Base-by-base conservation (phyloP, 1,140 invertebrate species). In the Solenopsis fugax region DNA sequence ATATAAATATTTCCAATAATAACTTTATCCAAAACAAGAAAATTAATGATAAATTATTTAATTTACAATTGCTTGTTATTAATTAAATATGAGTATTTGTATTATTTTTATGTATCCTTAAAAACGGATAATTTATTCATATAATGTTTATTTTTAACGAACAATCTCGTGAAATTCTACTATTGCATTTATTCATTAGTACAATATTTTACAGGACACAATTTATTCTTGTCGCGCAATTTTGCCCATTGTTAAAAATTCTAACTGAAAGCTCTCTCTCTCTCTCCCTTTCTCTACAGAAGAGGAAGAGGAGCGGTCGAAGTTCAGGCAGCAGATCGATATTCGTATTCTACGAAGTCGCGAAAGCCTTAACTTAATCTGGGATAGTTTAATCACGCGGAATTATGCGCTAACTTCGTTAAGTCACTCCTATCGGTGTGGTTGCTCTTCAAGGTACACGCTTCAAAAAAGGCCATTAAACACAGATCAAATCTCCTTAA, bases 401-500 rank as follows among this genome's bases (percentile, higher is more conserved):
- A 84, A 84, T 84, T 75, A 75, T 56, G 29, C 52, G 45, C 56
- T 75, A 84, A 84, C 80, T 75, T 75, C 13, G 45, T 84, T 60
- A 62, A 60, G 9, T 62, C 41, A 13, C 21, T 9, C 29, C 48
- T 16, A 29, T 58, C 67, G 52, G 0, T 48, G 41, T 71, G 41
- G 34, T 82, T 48, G 54, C 37, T 60, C 24, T 56, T 73, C 24
- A n/a, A 21, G 16, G 24, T 12, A n/a, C 52, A 45, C n/a, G 12
- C 9, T 34, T 13, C 21, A 48, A 84, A 73, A 60, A 73, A 84
- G 18, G 1, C 16, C 37, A 29, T 60, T 34, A 58, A 21, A 16
- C 18, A 24, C 64, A 34, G 13, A 48, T 72, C 52, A 18, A 21
- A 77, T 64, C 29, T 29, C 21, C 29, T 69, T 37, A 52, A 54